phyloP scores from a whole-genome alignment of 2,797 vertebrate species.

The Sebastes matsubarae region DNA sequence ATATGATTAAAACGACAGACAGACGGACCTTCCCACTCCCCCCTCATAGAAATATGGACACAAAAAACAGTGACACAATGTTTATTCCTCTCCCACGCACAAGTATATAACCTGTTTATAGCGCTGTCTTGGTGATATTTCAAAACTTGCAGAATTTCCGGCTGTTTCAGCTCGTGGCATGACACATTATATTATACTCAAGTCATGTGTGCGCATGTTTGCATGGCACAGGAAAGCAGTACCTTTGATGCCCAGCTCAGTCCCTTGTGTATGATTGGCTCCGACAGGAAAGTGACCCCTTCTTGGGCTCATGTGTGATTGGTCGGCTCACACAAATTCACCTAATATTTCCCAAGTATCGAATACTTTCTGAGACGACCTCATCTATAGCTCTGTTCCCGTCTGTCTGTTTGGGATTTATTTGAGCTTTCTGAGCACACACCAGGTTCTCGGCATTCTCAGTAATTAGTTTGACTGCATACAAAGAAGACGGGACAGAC shows the following conservation, averaged over 20 bases:
- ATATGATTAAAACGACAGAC: conserved; percentile 27
- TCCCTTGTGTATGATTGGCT: conserved; percentile 42
- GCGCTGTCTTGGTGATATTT: conserved; percentile 50
- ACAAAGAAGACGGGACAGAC: conserved; percentile 24
- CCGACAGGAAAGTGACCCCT: conserved; percentile 49
- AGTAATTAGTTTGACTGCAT: conserved; percentile 48
- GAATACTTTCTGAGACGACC: not conserved
- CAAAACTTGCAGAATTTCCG: conserved; percentile 50
- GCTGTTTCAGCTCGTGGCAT: conserved; percentile 52
- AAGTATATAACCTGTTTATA: conserved; percentile 39
- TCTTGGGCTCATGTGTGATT: conserved; percentile 29
- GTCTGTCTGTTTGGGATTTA: conserved; percentile 14
- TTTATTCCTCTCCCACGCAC: conserved; percentile 23
- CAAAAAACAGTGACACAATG: conserved; percentile 3
- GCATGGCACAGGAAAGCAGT: conserved; percentile 17
- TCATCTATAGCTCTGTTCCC: not conserved
- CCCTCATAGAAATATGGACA: conserved; percentile 2
- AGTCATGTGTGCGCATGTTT: not conserved
- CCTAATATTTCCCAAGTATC: conserved; percentile 14
- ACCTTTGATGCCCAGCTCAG: conserved; percentile 42
- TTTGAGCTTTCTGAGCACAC: conserved; percentile 11
- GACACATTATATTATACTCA: conserved; percentile 61
- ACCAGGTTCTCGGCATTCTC: conserved; percentile 13
- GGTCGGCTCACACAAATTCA: conserved; percentile 30
- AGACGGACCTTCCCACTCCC: not conserved